These are phyloP conservation scores for Eubucco bourcierii DNA, from an alignment of 2,113 vertebrate genomes.

Conservation along the genomic window DNA sequence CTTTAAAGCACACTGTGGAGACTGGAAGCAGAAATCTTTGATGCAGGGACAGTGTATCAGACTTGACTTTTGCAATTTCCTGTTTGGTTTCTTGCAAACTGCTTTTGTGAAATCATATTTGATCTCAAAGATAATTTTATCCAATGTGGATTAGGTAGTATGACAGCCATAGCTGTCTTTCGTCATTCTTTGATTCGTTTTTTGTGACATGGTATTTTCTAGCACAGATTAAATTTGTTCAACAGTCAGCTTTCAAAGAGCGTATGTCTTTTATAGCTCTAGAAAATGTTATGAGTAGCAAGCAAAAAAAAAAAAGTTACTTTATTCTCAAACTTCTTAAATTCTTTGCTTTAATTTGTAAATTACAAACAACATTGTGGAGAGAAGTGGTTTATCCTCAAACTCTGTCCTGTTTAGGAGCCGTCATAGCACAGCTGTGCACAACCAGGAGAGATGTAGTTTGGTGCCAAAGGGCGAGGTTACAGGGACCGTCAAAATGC, in stretches of 20 bases:
- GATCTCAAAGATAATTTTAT: constrained; percentile 4
- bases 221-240: constrained; percentile 5
- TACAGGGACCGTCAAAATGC: neutral
- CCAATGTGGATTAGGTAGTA: neutral
- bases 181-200: constrained; percentile 7
- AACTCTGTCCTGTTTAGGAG: neutral
- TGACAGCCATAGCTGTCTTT: neutral
- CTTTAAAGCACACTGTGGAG: neutral
- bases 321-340: neutral
- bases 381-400: neutral
- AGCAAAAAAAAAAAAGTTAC: neutral
- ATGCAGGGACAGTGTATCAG: neutral
- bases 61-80: constrained; percentile 26
- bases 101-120: constrained; percentile 24
- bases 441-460: neutral
- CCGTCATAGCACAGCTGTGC: neutral
- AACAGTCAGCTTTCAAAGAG: constrained; percentile 3
- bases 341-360: neutral
- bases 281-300: neutral
- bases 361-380: neutral
- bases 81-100: neutral
- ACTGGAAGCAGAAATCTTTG: neutral
- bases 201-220: neutral
- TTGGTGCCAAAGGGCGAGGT: neutral
- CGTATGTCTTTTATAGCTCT: neutral